phyloP scores from a whole-genome alignment of 2,113 vertebrate species.

The Tinamus guttatus region DNA sequence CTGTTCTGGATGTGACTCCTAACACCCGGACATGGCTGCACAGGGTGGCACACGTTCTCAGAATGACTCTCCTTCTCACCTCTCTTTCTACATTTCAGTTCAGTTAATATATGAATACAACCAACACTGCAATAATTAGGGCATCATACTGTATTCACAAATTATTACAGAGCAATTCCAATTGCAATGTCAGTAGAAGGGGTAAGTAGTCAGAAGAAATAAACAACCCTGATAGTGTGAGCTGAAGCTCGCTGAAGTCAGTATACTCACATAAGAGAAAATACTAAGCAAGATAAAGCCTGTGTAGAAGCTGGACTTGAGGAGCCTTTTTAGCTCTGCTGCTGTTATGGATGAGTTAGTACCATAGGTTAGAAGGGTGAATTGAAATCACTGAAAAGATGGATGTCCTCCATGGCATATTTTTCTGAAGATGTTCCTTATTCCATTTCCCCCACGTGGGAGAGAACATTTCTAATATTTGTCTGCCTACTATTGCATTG shows the following conservation, averaged over 20 bases:
- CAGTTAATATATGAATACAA: not conserved
- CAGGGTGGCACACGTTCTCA: not conserved
- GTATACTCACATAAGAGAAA: not conserved
- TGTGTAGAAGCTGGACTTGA: not conserved
- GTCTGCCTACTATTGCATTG: not conserved
- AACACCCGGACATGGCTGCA: not conserved
- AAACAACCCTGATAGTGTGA: not conserved
- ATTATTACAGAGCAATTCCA: not conserved
- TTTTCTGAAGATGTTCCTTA: not conserved
- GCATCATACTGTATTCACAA: not conserved
- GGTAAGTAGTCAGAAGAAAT: not conserved
- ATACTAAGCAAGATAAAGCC: not conserved
- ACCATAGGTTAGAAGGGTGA: not conserved
- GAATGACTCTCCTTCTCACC: not conserved
- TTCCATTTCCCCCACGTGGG: not conserved
- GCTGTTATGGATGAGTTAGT: not conserved
- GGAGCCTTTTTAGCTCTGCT: not conserved
- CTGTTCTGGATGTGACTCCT: not conserved
- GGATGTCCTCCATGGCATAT: not conserved
- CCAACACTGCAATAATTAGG: not conserved
- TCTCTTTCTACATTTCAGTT: not conserved
- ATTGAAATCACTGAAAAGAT: not conserved
- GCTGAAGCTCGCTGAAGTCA: not conserved
- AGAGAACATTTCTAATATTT: not conserved
- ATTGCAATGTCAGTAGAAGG: not conserved